Evolutionary conservation across 2,888 invertebrate species (phyloP).

Genomic region (Drosophila falleni): DNA sequence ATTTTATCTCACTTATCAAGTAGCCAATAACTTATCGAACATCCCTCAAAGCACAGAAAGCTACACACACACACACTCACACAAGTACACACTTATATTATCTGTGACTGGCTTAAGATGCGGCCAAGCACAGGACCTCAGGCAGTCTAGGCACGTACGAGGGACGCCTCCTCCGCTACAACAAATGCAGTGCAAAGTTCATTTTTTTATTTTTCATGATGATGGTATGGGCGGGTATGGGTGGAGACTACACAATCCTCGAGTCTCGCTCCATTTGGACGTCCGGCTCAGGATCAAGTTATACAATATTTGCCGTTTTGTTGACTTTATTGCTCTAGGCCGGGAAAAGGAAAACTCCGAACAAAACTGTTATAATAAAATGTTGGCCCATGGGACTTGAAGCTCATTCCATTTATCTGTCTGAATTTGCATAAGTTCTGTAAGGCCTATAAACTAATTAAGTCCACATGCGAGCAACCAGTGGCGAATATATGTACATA

Average conservation of each 20-base stretch:
- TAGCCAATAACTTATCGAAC: constrained; percentile 20
- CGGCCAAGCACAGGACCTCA: constrained; percentile 31
- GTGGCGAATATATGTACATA: constrained; percentile 2
- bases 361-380: constrained; percentile 49
- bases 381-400: constrained; percentile 34
- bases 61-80: constrained; percentile 23
- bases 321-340: constrained; percentile 57
- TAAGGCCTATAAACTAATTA: constrained; percentile 51
- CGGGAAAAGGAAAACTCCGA: constrained; percentile 14
- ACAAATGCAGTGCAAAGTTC: constrained; percentile 57
- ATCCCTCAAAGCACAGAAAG: constrained; percentile 23
- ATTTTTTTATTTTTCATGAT: constrained; percentile 33
- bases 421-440: constrained; percentile 47
- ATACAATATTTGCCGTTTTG: constrained; percentile 60
- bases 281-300: constrained; percentile 32
- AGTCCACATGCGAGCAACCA: constrained; percentile 41
- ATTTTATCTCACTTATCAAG: too few relatives aligned
- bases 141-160: constrained; percentile 66
- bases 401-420: constrained; percentile 44
- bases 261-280: constrained; percentile 47
- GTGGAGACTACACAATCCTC: constrained; percentile 17
- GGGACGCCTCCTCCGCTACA: constrained; percentile 34
- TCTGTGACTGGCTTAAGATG: constrained; percentile 48
- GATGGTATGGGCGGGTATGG: neutral
- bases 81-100: constrained; percentile 16